These are phyloP conservation scores for Piezodorus guildinii DNA, from an alignment of 1,140 invertebrate species.

Conservation along the genomic window DNA sequence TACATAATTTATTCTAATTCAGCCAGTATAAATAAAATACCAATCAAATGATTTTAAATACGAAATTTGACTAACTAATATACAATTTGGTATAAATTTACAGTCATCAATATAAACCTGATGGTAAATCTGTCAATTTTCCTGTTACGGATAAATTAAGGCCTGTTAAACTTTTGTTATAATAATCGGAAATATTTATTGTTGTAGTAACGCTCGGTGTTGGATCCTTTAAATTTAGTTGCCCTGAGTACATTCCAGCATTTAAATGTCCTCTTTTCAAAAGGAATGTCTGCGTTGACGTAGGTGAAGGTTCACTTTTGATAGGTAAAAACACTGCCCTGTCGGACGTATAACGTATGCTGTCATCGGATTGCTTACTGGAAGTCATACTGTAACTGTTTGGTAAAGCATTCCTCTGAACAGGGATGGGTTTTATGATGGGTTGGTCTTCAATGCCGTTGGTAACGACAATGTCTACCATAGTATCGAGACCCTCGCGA, in stretches of 20 bases:
- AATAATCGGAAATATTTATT: constrained; percentile 26
- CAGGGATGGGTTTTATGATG: neutral
- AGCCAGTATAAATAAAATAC: too few species aligned
- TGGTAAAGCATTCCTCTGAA: neutral
- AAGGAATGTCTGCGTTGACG: constrained; percentile 16
- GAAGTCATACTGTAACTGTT: neutral
- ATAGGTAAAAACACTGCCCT: constrained; percentile 25
- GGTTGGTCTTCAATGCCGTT: neutral
- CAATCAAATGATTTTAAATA: neutral
- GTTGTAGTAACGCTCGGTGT: constrained; percentile 31
- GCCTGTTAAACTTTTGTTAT: constrained; percentile 24
- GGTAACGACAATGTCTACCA: constrained; percentile 55
- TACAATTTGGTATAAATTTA: neutral
- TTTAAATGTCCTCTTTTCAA: constrained; percentile 37
- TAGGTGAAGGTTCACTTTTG: constrained; percentile 15
- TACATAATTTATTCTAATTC: too few species aligned
- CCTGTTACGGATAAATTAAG: constrained; percentile 32
- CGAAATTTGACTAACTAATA: neutral
- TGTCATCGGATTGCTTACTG: neutral
- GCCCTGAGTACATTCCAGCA: constrained; percentile 48
- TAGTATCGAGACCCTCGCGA: constrained; percentile 57
- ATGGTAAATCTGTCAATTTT: constrained; percentile 57
- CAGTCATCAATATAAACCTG: constrained; percentile 48
- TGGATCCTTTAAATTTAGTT: constrained; percentile 34
- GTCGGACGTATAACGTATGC: constrained; percentile 16